phyloP scores from a whole-genome alignment of 2,113 vertebrate species.

The Theristicus caerulescens region DNA sequence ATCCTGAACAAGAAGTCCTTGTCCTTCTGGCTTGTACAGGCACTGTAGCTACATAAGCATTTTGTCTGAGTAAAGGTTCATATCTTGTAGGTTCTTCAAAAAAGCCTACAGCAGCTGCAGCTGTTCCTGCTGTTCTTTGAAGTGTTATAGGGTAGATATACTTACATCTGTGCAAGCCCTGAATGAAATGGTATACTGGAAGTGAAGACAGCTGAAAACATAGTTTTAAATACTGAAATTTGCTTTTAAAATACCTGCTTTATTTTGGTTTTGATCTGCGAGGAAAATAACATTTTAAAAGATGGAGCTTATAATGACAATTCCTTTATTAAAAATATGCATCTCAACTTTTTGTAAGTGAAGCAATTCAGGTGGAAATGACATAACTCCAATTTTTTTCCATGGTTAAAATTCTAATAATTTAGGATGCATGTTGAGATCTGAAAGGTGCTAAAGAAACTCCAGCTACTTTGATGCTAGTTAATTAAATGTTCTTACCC shows the following conservation, averaged over 20 bases:
- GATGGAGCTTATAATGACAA: not conserved
- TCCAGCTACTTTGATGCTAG: not conserved
- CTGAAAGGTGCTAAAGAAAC: not conserved
- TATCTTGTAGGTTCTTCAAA: not conserved
- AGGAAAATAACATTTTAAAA: not conserved
- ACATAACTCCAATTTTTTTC: not conserved
- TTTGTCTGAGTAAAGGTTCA: not conserved
- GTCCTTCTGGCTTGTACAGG: not conserved
- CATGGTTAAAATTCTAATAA: not conserved
- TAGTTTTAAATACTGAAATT: not conserved
- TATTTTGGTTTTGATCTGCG: not conserved
- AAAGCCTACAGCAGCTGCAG: not conserved
- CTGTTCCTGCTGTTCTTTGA: not conserved
- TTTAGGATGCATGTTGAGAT: not conserved
- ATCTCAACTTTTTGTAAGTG: not conserved
- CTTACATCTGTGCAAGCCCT: not conserved
- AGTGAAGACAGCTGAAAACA: not conserved
- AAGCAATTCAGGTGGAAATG: not conserved
- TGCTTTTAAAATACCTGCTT: not conserved
- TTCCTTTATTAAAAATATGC: not conserved
- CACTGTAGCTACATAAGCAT: not conserved
- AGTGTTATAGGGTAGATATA: not conserved
- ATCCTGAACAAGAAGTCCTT: not conserved
- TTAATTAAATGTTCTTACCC: constrained; percentile 13
- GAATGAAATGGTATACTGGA: not conserved